Conservation (phyloP, 2,797 vertebrate species). For the Smutsia gigantea region DNA sequence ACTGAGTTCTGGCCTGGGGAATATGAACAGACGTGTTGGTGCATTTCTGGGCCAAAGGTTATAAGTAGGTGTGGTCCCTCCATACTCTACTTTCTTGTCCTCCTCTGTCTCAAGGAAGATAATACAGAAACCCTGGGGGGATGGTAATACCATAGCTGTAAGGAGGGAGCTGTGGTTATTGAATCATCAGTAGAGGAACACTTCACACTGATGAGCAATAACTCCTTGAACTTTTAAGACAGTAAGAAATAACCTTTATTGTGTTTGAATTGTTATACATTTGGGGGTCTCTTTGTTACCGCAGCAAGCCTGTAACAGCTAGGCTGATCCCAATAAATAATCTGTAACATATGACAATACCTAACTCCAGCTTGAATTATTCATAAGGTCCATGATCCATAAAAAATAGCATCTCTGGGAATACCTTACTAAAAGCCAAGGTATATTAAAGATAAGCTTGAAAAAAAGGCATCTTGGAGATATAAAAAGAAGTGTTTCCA, state of each 20-base stretch:
- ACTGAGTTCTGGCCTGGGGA: not conserved
- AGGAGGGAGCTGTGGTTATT: not conserved
- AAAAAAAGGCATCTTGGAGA: not conserved
- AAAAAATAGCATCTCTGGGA: not conserved
- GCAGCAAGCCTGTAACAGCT: not conserved
- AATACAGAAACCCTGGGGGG: not conserved
- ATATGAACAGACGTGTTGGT: not conserved
- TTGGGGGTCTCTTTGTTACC: not conserved
- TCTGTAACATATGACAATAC: not conserved
- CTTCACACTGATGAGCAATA: not conserved
- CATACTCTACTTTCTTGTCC: not conserved
- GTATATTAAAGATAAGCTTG: not conserved
- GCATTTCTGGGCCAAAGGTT: not conserved
- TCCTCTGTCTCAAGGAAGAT: not conserved
- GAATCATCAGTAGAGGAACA: not conserved
- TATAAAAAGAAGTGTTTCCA: not conserved
- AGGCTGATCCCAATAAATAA: not conserved
- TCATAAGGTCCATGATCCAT: not conserved
- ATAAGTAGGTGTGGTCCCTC: rapidly evolving
- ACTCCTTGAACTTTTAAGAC: not conserved
- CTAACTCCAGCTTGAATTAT: not conserved
- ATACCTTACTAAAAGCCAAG: not conserved
- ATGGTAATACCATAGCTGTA: too few species aligned
- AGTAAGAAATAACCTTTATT: not conserved
- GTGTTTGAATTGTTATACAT: not conserved